These are phyloP conservation scores for Sinhomidia bicolor DNA, from an alignment of 2,888 invertebrate species.

Conservation along the genomic window DNA sequence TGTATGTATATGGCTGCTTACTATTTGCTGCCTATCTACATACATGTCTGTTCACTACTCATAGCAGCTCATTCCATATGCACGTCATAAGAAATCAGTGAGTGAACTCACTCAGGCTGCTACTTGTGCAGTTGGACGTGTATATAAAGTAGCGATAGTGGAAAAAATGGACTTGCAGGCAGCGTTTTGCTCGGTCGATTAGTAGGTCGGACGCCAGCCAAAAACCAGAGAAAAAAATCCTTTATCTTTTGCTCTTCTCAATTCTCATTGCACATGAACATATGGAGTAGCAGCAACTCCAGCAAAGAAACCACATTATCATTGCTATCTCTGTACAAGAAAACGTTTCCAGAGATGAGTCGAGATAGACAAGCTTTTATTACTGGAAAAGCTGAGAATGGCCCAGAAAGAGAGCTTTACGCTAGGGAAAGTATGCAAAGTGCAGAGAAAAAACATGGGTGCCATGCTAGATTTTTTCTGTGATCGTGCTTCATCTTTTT, in stretches of 20 bases:
- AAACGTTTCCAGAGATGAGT: too few species aligned
- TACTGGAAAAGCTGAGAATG: too few species aligned
- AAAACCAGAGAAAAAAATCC: not conserved
- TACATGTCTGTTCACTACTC: too few species aligned
- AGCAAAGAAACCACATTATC: not conserved
- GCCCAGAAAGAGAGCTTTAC: too few species aligned
- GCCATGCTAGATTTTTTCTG: not conserved
- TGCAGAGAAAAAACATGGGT: not conserved
- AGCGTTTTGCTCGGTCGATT: conserved; percentile 20
- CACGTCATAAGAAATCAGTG: not conserved
- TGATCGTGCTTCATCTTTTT: not conserved
- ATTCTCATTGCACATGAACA: not conserved
- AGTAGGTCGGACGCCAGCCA: conserved; percentile 16
- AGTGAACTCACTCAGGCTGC: too few species aligned
- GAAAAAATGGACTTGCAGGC: not conserved
- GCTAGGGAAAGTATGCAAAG: not conserved
- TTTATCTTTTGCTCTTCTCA: not conserved
- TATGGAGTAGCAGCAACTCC: not conserved
- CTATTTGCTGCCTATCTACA: not conserved
- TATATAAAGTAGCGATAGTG: not conserved
- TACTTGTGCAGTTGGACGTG: not conserved
- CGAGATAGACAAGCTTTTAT: too few species aligned
- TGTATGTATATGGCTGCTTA: not conserved
- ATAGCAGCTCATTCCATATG: not conserved
- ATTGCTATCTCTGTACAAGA: too few species aligned